Percentiles rank a stretch among this genome's conserved stretches.
phyloP scores from a whole-genome alignment of 2,797 vertebrate genomes.

The Percopsis omiscomaycus region DNA sequence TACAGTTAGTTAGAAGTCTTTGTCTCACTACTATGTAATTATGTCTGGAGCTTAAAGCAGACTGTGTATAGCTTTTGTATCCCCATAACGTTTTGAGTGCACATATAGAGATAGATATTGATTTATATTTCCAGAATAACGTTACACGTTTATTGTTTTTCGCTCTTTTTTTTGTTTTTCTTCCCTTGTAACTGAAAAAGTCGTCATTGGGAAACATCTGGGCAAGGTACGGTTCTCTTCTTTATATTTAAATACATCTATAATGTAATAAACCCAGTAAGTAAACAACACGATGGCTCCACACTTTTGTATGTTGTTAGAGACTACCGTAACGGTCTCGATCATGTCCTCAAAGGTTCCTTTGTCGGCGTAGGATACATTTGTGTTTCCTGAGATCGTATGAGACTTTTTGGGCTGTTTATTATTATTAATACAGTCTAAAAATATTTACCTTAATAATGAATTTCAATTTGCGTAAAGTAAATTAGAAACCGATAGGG shows the following conservation, averaged over 20 bases:
- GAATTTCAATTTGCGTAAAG: too few species aligned
- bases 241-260: background rate
- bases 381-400: too few species aligned
- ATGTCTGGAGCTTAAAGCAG: conserved; percentile 52
- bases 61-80: conserved; percentile 5
- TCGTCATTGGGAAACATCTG: conserved; percentile 39
- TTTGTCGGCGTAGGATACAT: conserved; percentile 40
- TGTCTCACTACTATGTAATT: conserved; percentile 53
- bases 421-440: too few species aligned
- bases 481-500: too few species aligned
- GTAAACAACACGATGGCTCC: background rate
- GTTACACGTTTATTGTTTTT: conserved; percentile 21
- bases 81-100: conserved; percentile 18
- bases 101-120: conserved; percentile 8
- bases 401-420: too few species aligned
- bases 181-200: conserved; percentile 28
- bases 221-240: conserved; percentile 50
- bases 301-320: background rate
- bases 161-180: conserved; percentile 17
- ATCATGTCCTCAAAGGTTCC: conserved; percentile 27
- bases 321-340: conserved; percentile 34
- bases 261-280: background rate
- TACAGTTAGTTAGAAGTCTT: conserved; percentile 67
- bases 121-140: conserved; percentile 15
- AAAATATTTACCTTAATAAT: too few species aligned